These are phyloP conservation scores for Triplophysa yarkandensis DNA, from an alignment of 2,797 vertebrate genomes.

Conservation along the genomic window DNA sequence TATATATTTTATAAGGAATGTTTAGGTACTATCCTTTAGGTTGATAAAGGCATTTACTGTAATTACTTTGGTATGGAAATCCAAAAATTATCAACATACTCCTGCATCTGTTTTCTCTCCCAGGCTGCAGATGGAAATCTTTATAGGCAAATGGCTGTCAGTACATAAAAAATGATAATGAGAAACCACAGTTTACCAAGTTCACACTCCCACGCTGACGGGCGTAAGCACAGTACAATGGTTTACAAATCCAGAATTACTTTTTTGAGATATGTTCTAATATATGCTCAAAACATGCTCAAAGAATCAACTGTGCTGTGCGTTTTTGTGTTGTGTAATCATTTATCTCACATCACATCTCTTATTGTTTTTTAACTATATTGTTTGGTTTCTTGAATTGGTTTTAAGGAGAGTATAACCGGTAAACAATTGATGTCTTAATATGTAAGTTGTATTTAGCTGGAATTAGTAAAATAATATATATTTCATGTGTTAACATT, in stretches of 20 bases:
- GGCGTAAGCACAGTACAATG: background rate
- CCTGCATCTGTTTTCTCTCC: background rate
- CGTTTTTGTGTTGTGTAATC: background rate
- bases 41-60: no score
- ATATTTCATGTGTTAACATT: no score
- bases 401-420: background rate
- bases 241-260: conserved; percentile 7
- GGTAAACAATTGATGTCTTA: no score
- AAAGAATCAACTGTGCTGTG: background rate
- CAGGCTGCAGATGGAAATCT: background rate
- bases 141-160: background rate
- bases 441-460: no score
- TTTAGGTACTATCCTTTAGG: no score
- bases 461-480: no score
- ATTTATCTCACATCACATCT: background rate
- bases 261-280: no score
- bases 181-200: conserved; percentile 58
- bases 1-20: no score
- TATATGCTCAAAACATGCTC: no score
- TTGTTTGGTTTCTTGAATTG: background rate
- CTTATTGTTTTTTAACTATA: background rate
- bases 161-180: conserved; percentile 22
- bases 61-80: background rate
- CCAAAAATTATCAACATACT: background rate
- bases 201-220: conserved; percentile 56